Conservation (phyloP, 2,888 invertebrate genomes). For the Rhagonycha lutea region DNA sequence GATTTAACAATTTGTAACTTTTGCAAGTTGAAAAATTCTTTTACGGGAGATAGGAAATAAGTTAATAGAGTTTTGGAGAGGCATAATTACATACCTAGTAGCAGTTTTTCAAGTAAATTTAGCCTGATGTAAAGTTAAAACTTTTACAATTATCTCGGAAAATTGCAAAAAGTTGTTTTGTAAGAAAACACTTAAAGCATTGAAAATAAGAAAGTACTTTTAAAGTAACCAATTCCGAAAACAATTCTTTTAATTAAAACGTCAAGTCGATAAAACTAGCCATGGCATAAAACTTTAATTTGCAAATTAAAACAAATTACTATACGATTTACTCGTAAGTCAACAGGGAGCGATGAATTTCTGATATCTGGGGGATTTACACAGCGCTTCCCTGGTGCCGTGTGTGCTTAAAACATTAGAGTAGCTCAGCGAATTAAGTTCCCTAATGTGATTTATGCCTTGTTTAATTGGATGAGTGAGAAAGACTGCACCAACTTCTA, state of each 20-base stretch:
- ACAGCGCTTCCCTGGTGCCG: slow-evolving; percentile 31
- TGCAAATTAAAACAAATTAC: slow-evolving; percentile 41
- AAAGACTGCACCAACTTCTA: slow-evolving; percentile 31
- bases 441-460: slow-evolving; percentile 47
- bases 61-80: neutral
- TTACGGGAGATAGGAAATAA: neutral
- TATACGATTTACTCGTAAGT: slow-evolving; percentile 41
- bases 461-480: slow-evolving; percentile 44
- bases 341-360: slow-evolving; percentile 42
- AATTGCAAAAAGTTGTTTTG: slow-evolving; percentile 16
- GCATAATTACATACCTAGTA: neutral
- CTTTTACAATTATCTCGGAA: slow-evolving; percentile 22
- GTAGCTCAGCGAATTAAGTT: slow-evolving; percentile 43
- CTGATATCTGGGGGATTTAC: slow-evolving; percentile 40
- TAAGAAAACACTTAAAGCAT: slow-evolving; percentile 6
- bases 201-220: slow-evolving; percentile 3
- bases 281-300: slow-evolving; percentile 14
- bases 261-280: neutral
- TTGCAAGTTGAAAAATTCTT: neutral
- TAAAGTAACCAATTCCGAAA: neutral
- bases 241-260: neutral
- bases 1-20: neutral
- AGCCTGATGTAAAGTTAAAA: slow-evolving; percentile 1
- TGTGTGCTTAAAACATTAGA: slow-evolving; percentile 48
- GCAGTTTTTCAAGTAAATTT: neutral